These are phyloP conservation scores for Microctonus brassicae DNA, from an alignment of 2,888 invertebrate species.

Conservation along the genomic window DNA sequence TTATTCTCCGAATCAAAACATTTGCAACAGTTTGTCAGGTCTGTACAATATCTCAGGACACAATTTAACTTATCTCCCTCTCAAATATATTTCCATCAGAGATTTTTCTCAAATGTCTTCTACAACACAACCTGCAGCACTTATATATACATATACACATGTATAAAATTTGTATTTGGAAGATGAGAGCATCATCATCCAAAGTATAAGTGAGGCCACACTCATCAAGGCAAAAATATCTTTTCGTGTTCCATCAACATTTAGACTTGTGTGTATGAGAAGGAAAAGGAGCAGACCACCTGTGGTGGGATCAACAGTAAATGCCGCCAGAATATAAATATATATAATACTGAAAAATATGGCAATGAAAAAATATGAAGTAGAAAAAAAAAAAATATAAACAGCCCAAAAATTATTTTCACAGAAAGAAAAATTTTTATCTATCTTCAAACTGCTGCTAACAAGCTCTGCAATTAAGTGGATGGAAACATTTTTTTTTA, in stretches of 20 bases:
- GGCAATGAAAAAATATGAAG: too few relatives aligned
- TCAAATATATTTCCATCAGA: background rate
- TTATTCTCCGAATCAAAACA: background rate
- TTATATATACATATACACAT: background rate
- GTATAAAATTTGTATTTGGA: background rate
- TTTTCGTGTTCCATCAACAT: slow-evolving; percentile 12
- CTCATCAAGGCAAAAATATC: slow-evolving; percentile 3
- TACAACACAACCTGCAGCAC: background rate
- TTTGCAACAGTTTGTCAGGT: background rate
- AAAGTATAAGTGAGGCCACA: background rate
- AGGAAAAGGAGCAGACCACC: background rate
- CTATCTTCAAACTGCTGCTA: background rate
- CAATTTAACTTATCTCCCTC: background rate
- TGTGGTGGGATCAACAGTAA: background rate
- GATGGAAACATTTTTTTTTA: too few relatives aligned
- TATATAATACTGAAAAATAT: background rate
- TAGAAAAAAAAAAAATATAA: background rate
- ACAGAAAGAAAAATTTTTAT: background rate
- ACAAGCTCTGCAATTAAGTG: too few relatives aligned
- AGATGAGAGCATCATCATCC: background rate
- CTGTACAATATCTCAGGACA: background rate
- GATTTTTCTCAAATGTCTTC: background rate
- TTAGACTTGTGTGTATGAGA: background rate
- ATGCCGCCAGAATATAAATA: background rate
- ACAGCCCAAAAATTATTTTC: background rate